Evolutionary conservation across 2,888 invertebrate species (phyloP), one percentile per base, ranked within the genome.

Genomic region (Artemia sinica): DNA sequence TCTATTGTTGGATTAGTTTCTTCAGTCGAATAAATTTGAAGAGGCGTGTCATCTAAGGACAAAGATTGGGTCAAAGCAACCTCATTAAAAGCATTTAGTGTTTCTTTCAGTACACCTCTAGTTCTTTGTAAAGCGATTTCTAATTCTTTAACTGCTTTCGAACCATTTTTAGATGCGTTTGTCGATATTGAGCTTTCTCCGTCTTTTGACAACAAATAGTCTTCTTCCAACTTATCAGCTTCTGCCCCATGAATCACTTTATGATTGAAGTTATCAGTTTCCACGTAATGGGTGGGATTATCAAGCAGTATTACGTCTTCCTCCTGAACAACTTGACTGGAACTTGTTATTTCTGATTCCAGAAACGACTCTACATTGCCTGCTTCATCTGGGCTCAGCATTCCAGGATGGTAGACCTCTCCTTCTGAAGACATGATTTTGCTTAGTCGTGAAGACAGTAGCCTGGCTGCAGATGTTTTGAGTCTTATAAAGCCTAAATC

Each of bases 361-460:
- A 58, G 18, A 58, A 18, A 58, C 8, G 8, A 8, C 58, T 14
- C n/a, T 18, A 58, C 8, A n/a, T 10, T 18, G 14, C 8, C 58
- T 8, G 58, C 58, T 18, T 58, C 58, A 8, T n/a, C 58, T 5
- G 68, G 14, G 8, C 58, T 58, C 1, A 9, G 8, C 8, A 18
- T 14, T n/a, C 58, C 18, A 41, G 9, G 58, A 67, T 13, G 71
- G 50, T 48, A 65, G 6, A 13, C 48, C 68, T 50, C 52, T 52
- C 50, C 66, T 66, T 70, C 68, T 49, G 49, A 58, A 12, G 28
- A 66, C 68, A 70, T 70, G 28, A 70, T 18, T 52, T 68, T 50
- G 41, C 50, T 69, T 41, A 71, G 66, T 65, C 66, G 66, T 28
- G 69, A 50, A 14, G 69, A 69, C 49, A 69, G 66, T 11, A 71